Percentiles rank a stretch among this genome's conserved stretches.
Evolutionary conservation across 2,888 invertebrate genomes (phyloP).

Genomic region (Pelosia muscerda): DNA sequence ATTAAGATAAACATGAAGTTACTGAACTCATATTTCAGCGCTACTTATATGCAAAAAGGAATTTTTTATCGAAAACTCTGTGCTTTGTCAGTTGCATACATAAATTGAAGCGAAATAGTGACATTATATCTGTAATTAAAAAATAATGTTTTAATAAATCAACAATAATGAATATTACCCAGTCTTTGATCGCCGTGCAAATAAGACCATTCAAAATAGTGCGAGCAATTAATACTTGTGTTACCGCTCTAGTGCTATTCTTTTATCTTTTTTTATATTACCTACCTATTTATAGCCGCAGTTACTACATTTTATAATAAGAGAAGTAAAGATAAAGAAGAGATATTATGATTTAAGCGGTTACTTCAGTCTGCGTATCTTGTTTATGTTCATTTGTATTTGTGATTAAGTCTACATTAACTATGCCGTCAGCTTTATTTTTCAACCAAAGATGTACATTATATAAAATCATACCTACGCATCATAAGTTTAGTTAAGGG

Average conservation of each 20-base stretch:
- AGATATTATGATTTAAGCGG: not conserved
- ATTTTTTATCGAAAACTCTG: constrained; percentile 50
- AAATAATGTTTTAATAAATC: constrained; percentile 66
- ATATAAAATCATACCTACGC: not conserved
- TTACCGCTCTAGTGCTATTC: constrained; percentile 43
- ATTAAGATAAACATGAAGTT: constrained; percentile 50
- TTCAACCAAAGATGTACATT: not conserved
- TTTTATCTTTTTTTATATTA: constrained; percentile 41
- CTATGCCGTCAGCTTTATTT: not conserved
- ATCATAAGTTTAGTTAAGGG: not conserved
- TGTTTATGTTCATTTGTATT: not conserved
- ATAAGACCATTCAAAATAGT: constrained; percentile 56
- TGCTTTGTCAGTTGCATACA: constrained; percentile 39
- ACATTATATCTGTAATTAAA: constrained; percentile 63
- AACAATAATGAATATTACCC: constrained; percentile 55
- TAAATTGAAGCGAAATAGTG: constrained; percentile 52
- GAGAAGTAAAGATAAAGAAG: not conserved
- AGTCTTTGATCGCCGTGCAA: constrained; percentile 46
- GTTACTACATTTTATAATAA: constrained; percentile 14
- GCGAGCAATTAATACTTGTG: constrained; percentile 49
- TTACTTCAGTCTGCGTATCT: not conserved
- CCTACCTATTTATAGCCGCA: constrained; percentile 26
- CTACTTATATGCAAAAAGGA: constrained; percentile 54
- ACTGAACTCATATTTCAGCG: constrained; percentile 54
- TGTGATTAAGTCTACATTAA: not conserved